These are phyloP conservation scores for Rhinolophus sinicus DNA, from an alignment of 2,113 vertebrate species.

Conservation along the genomic window DNA sequence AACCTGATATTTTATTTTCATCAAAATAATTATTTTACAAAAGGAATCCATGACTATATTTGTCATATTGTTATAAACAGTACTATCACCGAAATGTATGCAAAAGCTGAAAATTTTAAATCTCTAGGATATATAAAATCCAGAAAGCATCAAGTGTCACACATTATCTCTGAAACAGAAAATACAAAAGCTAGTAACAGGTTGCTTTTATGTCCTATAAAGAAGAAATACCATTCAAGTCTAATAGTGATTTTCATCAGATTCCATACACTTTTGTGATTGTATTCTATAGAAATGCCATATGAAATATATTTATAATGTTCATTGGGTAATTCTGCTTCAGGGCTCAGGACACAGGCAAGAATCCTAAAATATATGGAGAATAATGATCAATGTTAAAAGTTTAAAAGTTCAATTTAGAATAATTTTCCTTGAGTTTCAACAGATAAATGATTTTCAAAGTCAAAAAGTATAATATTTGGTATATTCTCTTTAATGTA, in stretches of 20 bases:
- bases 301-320: neutral
- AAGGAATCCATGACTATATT: neutral
- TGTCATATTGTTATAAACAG: neutral
- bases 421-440: neutral
- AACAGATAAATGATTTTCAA: neutral
- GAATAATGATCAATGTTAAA: neutral
- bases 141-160: neutral
- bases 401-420: constrained; percentile 12
- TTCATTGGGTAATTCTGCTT: neutral
- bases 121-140: neutral
- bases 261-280: neutral
- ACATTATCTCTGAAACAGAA: neutral
- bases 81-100: neutral
- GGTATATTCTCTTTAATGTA: neutral
- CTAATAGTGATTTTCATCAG: neutral
- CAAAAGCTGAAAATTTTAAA: neutral
- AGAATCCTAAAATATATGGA: neutral
- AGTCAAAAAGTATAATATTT: neutral
- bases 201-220: neutral
- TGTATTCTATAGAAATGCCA: neutral
- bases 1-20: neutral
- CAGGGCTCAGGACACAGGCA: neutral
- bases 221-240: neutral
- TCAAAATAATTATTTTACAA: neutral
- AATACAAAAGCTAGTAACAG: neutral